phyloP scores from a whole-genome alignment of 2,888 invertebrate species.

The Sepioteuthis lessoniana region DNA sequence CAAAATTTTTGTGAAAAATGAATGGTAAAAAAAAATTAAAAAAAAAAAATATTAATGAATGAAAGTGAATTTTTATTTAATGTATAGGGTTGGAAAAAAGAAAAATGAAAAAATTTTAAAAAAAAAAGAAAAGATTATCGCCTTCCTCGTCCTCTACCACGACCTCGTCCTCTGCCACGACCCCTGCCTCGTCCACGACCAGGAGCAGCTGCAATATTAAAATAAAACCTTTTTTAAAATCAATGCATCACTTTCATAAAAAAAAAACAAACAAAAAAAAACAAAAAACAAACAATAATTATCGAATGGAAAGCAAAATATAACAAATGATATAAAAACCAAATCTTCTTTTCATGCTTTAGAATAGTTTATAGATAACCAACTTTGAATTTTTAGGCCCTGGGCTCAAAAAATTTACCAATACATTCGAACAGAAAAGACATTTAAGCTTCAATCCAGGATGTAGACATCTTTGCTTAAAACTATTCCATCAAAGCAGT shows the following conservation, averaged over 20 bases:
- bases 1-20: constrained; percentile 2
- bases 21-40: background rate
- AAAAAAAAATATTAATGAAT: no score
- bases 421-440: no score
- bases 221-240: background rate
- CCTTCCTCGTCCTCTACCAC: constrained; percentile 64
- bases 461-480: no score
- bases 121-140: constrained; percentile 38
- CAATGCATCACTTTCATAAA: background rate
- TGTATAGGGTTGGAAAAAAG: background rate
- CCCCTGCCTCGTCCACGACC: constrained; percentile 64
- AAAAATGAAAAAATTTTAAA: background rate
- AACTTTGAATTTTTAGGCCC: no score
- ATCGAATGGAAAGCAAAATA: no score
- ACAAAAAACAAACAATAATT: no score
- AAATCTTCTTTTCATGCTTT: no score
- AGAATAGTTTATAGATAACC: no score
- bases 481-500: no score
- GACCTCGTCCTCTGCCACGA: constrained; percentile 62
- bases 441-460: no score
- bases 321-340: no score
- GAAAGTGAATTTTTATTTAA: background rate
- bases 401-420: no score
- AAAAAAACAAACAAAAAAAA: background rate
- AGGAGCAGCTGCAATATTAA: constrained; percentile 59